Evolutionary conservation across 2,888 invertebrate genomes (phyloP).

Genomic region (Fragum sueziense): DNA sequence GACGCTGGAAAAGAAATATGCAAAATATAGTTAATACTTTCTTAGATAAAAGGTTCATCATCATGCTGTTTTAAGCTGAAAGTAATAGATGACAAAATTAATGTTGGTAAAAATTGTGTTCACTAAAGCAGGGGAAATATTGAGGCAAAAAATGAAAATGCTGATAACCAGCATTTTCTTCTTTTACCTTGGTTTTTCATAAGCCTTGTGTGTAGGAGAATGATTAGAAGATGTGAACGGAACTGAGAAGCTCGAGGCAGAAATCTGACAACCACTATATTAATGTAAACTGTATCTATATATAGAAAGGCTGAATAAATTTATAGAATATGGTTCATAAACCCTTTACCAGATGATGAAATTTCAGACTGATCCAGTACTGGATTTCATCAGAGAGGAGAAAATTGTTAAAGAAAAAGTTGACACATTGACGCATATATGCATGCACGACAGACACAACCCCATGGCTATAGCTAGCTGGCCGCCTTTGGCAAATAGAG

Average conservation of each 20-base stretch:
- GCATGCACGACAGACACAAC: too few relatives aligned
- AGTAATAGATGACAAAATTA: too few relatives aligned
- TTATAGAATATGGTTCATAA: too few relatives aligned
- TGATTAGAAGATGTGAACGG: slow-evolving; percentile 87
- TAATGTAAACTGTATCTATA: too few relatives aligned
- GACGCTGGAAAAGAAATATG: slow-evolving; percentile 86
- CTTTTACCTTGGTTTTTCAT: neutral
- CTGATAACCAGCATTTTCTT: neutral
- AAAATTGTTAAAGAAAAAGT: neutral
- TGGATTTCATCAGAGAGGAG: neutral
- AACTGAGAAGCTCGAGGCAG: slow-evolving; percentile 91
- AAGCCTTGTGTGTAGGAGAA: too few relatives aligned
- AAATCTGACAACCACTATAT: slow-evolving; percentile 96
- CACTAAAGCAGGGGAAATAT: too few relatives aligned
- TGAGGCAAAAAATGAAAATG: neutral
- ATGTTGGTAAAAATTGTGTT: too few relatives aligned
- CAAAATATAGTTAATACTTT: too few relatives aligned
- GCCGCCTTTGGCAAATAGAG: neutral
- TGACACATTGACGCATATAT: neutral
- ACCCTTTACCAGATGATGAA: too few relatives aligned
- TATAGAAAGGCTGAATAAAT: too few relatives aligned
- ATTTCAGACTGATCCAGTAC: neutral
- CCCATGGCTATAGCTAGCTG: neutral
- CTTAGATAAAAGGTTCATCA: too few relatives aligned
- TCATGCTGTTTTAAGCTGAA: too few relatives aligned